Conservation (phyloP, 2,113 vertebrate species). For the Rafetus swinhoei region DNA sequence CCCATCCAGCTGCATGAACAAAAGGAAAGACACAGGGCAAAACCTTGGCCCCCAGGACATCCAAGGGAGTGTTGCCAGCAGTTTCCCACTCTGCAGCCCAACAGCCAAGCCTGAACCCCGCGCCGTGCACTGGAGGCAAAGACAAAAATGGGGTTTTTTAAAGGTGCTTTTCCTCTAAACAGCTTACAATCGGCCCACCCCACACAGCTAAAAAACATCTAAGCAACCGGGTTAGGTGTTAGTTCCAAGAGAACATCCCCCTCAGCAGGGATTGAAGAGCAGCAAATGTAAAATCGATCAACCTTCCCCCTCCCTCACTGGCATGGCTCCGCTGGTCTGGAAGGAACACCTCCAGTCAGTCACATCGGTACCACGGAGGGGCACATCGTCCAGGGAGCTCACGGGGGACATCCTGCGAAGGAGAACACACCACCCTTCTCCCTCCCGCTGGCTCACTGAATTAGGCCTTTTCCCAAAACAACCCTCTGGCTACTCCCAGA, state of each 20-base stretch:
- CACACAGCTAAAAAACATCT: not conserved
- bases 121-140: not conserved
- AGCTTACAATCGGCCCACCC: not conserved
- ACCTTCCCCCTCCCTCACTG: accelerated
- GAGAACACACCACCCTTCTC: slow-evolving; percentile 12
- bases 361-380: not conserved
- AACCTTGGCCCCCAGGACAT: not conserved
- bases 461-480: slow-evolving; percentile 70
- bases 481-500: slow-evolving; percentile 64
- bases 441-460: slow-evolving; percentile 51
- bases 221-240: not conserved
- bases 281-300: not conserved
- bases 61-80: not conserved
- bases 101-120: slow-evolving; percentile 21
- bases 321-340: not conserved
- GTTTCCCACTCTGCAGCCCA: not conserved
- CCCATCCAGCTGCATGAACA: slow-evolving; percentile 22
- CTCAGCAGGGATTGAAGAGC: accelerated
- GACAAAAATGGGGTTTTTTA: not conserved
- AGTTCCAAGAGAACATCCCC: not conserved
- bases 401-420: not conserved
- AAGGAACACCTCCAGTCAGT: not conserved
- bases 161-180: slow-evolving; percentile 23
- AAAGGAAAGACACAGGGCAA: not conserved
- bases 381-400: not conserved